phyloP scores from a whole-genome alignment of 2,888 invertebrate species.

The Macaria notata region DNA sequence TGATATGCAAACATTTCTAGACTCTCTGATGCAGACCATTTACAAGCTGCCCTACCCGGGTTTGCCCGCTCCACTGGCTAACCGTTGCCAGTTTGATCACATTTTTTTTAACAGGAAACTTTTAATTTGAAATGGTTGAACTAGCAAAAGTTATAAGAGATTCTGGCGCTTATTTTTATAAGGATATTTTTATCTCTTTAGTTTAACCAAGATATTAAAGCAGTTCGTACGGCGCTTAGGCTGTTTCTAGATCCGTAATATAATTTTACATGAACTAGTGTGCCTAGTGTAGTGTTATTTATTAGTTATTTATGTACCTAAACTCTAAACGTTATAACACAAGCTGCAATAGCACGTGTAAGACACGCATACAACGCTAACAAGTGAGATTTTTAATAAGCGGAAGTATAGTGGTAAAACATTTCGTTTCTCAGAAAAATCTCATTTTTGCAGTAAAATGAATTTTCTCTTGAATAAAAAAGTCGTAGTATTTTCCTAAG shows the following conservation, averaged over 20 bases:
- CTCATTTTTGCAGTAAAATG: background rate
- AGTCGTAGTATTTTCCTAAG: constrained; percentile 3
- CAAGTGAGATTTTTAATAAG: no score
- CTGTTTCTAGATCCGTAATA: no score
- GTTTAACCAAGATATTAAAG: background rate
- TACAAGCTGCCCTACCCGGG: constrained; percentile 4
- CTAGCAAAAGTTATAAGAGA: background rate
- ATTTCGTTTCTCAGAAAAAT: background rate
- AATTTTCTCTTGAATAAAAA: background rate
- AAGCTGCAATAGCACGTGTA: no score
- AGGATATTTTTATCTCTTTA: background rate
- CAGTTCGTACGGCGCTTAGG: no score
- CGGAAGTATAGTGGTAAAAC: no score
- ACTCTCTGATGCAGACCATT: constrained; percentile 49
- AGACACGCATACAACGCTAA: no score
- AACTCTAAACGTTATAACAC: no score
- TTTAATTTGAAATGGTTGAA: constrained; percentile 1
- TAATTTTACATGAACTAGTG: no score
- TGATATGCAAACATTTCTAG: constrained; percentile 68
- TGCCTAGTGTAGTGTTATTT: no score
- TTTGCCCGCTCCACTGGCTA: background rate
- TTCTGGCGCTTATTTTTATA: background rate
- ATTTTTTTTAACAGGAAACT: constrained; percentile 27
- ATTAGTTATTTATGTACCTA: no score
- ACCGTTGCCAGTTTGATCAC: constrained; percentile 4